These are phyloP conservation scores for Harlomillsia oculata DNA, from an alignment of 1,140 invertebrate genomes.

Conservation along the genomic window DNA sequence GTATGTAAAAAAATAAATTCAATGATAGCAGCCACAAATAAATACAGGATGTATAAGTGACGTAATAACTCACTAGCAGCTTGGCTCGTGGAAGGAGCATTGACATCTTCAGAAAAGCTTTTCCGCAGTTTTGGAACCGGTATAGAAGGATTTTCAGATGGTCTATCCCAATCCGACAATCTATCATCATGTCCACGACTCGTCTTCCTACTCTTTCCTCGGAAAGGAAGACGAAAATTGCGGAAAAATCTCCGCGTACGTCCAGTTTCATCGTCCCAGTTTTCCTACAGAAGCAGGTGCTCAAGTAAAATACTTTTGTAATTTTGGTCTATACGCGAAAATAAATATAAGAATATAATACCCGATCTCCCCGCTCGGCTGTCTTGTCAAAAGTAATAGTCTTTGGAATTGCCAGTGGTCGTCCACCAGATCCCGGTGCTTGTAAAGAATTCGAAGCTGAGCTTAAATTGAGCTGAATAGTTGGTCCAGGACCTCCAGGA, in stretches of 20 bases:
- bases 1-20: background rate
- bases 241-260: conserved; percentile 56
- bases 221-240: conserved; percentile 57
- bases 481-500: background rate
- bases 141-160: conserved; percentile 18
- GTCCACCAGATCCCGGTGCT: conserved; percentile 37
- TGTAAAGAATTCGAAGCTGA: background rate
- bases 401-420: conserved; percentile 62
- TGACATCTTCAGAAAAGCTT: conserved; percentile 45
- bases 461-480: too few relatives aligned
- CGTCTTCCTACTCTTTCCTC: conserved; percentile 51
- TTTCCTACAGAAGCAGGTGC: conserved; percentile 37
- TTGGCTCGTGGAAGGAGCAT: background rate
- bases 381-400: conserved; percentile 86
- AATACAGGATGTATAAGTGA: background rate
- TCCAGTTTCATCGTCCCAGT: conserved; percentile 49
- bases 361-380: conserved; percentile 65
- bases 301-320: background rate
- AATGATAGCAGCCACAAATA: background rate
- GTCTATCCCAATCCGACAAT: conserved; percentile 30
- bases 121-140: conserved; percentile 41
- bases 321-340: background rate
- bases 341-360: conserved; percentile 18
- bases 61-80: background rate
- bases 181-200: conserved; percentile 39